Percentiles rank a stretch among this genome's conserved stretches.
These are phyloP conservation scores for Erannis defoliaria DNA, from an alignment of 2,888 invertebrate genomes.

Conservation along the genomic window DNA sequence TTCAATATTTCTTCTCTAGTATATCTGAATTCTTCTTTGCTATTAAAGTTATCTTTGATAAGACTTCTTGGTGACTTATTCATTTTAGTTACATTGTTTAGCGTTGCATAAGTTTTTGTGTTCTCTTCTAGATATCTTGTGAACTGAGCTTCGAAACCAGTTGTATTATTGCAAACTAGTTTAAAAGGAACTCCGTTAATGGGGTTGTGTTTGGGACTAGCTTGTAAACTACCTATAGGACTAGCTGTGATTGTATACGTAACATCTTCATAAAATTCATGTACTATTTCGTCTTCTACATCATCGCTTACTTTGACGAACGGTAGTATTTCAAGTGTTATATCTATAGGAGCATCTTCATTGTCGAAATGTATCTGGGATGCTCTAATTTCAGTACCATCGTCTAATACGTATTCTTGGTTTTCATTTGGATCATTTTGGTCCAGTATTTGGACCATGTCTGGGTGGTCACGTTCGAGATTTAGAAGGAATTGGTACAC, in stretches of 20 bases:
- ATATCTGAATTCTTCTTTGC: conserved; percentile 62
- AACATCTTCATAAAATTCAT: conserved; percentile 52
- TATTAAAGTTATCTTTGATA: conserved; percentile 61
- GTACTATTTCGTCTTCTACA: conserved; percentile 50
- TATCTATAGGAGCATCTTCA: conserved; percentile 72
- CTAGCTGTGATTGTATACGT: conserved; percentile 72
- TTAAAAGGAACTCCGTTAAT: conserved; percentile 75
- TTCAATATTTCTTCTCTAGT: conserved; percentile 78
- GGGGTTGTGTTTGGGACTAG: conserved; percentile 70
- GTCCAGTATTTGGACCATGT: conserved; percentile 49
- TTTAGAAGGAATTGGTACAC: conserved; percentile 75
- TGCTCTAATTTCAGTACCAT: conserved; percentile 79
- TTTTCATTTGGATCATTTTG: conserved; percentile 61
- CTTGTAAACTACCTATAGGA: conserved; percentile 62
- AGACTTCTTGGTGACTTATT: conserved; percentile 71
- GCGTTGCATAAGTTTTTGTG: conserved; percentile 65
- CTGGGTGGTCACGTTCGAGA: conserved; percentile 55
- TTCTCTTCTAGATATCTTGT: conserved; percentile 71
- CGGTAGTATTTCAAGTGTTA: conserved; percentile 74
- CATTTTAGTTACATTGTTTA: conserved; percentile 60
- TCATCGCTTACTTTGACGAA: conserved; percentile 69
- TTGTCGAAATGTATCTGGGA: conserved; percentile 83
- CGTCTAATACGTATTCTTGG: conserved; percentile 73
- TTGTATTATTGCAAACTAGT: conserved; percentile 71
- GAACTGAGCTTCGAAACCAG: conserved; percentile 76